Evolutionary conservation across 2,113 vertebrate genomes (phyloP).

Genomic region (Scomber colias): DNA sequence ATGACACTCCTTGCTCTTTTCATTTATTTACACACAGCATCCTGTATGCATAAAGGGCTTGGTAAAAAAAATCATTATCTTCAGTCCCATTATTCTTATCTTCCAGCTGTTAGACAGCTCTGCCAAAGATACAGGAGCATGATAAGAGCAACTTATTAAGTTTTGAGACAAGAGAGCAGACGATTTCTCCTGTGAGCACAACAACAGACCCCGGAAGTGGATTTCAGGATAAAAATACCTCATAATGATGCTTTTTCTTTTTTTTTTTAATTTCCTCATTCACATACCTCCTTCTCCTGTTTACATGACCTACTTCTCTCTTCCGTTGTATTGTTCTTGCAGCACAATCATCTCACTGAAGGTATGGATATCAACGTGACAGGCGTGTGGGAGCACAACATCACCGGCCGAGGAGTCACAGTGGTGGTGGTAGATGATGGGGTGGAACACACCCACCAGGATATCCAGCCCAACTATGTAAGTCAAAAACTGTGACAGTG

Average conservation of each 20-base stretch:
- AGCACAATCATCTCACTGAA: slow-evolving; percentile 90
- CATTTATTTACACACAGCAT: too few species aligned
- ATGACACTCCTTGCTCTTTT: too few species aligned
- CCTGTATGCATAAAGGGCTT: too few species aligned
- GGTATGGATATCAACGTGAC: slow-evolving; percentile 98
- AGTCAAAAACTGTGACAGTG: slow-evolving; percentile 68
- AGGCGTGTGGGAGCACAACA: slow-evolving; percentile 94
- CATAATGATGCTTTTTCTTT: too few species aligned
- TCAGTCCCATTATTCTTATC: too few species aligned
- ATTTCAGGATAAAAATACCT: too few species aligned
- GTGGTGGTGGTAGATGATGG: slow-evolving; percentile 98
- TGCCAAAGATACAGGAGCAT: not conserved
- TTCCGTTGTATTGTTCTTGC: not conserved
- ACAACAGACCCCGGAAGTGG: too few species aligned
- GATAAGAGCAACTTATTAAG: not conserved
- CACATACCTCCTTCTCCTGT: not conserved
- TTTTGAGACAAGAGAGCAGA: not conserved
- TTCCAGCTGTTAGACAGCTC: not conserved
- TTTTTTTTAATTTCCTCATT: not conserved
- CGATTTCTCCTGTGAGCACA: not conserved
- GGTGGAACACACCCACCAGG: slow-evolving; percentile 92
- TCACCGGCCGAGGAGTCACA: slow-evolving; percentile 93
- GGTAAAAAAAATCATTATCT: too few species aligned
- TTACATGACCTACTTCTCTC: not conserved
- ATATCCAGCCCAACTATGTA: slow-evolving; percentile 97